phyloP scores from a whole-genome alignment of 2,888 invertebrate genomes.

The Xanthia icteritia region DNA sequence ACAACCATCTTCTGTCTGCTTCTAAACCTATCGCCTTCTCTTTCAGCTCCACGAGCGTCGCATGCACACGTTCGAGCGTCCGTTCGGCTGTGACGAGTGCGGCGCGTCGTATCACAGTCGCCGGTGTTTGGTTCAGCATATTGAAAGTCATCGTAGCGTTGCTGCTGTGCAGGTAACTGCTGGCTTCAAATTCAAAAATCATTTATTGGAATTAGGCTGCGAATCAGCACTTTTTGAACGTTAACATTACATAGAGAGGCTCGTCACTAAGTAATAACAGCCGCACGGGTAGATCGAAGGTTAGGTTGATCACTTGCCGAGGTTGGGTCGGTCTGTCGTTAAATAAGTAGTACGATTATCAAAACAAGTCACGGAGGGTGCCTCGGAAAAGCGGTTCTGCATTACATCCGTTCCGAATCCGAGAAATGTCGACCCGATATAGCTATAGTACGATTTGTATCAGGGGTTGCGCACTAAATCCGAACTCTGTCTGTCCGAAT shows the following conservation, averaged over 20 bases:
- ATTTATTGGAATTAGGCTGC: background rate
- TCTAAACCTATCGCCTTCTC: background rate
- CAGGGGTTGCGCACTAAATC: too few relatives aligned
- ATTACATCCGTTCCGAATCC: background rate
- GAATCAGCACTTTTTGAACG: too few relatives aligned
- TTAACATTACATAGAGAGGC: too few relatives aligned
- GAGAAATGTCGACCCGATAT: background rate
- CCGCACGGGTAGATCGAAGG: too few relatives aligned
- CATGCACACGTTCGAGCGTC: conserved; percentile 55
- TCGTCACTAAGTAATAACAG: too few relatives aligned
- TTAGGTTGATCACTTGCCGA: too few relatives aligned
- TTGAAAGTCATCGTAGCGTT: conserved; percentile 62
- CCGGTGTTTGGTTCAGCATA: conserved; percentile 68
- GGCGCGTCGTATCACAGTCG: conserved; percentile 66
- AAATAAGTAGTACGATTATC: too few relatives aligned
- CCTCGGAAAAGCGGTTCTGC: background rate
- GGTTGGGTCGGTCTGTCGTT: too few relatives aligned
- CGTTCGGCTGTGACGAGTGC: conserved; percentile 58
- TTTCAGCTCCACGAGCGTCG: conserved; percentile 56
- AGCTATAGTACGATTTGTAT: background rate
- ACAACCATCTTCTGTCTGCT: background rate
- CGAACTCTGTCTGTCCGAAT: too few relatives aligned
- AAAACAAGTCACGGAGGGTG: too few relatives aligned
- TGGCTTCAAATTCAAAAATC: background rate
- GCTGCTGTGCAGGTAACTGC: conserved; percentile 51